Conservation (phyloP, 2,888 invertebrate genomes). For the Neoaliturus tenellus region DNA sequence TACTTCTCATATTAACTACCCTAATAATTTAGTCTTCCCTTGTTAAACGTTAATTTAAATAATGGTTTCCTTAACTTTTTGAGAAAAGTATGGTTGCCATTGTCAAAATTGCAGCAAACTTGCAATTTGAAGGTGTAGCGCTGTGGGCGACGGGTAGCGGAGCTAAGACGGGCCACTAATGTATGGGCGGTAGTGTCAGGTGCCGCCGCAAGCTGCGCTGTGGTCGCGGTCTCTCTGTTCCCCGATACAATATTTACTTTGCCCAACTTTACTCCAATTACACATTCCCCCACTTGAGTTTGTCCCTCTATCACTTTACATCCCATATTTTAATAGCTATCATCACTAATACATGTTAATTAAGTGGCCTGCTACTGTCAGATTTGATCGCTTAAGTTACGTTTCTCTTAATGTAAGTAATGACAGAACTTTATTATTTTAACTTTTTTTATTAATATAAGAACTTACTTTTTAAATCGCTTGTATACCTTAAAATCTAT, state of each 20-base stretch:
- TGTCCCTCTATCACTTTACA: conserved; percentile 44
- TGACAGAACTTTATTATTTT: too few relatives aligned
- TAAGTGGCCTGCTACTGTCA: neutral
- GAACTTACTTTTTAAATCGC: too few relatives aligned
- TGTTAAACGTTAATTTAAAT: too few relatives aligned
- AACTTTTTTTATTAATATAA: too few relatives aligned
- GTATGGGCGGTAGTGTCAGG: conserved; percentile 56
- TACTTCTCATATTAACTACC: too few relatives aligned
- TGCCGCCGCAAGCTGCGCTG: conserved; percentile 54
- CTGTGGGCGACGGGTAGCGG: neutral
- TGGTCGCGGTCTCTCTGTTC: conserved; percentile 53
- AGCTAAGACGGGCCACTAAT: conserved; percentile 39
- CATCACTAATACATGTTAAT: conserved; percentile 33
- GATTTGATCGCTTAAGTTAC: too few relatives aligned
- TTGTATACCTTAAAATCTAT: too few relatives aligned
- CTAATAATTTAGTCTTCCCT: too few relatives aligned
- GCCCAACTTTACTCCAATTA: conserved; percentile 48
- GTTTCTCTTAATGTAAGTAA: too few relatives aligned
- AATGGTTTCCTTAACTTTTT: too few relatives aligned
- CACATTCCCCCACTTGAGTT: conserved; percentile 45
- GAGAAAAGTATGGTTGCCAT: too few relatives aligned
- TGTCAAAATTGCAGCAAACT: too few relatives aligned
- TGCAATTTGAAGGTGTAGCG: neutral
- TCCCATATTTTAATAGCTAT: conserved; percentile 49
- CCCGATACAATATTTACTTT: conserved; percentile 53